Percentiles rank a stretch among this genome's conserved stretches.
These are phyloP conservation scores for Drosophila emarginata DNA, from an alignment of 2,888 invertebrate species.

Conservation along the genomic window DNA sequence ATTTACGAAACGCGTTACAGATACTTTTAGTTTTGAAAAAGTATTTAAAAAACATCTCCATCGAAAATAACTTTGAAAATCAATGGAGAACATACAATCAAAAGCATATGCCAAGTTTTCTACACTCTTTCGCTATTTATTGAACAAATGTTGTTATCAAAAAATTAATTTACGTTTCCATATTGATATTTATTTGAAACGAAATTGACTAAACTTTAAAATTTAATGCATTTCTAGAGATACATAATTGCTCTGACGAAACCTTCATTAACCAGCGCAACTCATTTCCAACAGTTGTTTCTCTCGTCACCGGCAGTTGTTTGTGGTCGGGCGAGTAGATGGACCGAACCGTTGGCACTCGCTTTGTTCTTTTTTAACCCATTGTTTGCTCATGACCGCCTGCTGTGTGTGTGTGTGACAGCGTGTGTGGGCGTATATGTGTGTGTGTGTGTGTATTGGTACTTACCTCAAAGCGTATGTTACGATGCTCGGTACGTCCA, in stretches of 20 bases:
- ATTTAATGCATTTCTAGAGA: background rate
- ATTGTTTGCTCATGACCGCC: slow-evolving; percentile 33
- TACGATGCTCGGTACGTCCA: slow-evolving; percentile 93
- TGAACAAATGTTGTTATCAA: no score
- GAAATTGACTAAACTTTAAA: background rate
- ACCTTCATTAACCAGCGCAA: background rate
- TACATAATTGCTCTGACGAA: background rate
- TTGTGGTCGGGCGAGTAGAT: slow-evolving; percentile 18
- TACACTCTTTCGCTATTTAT: no score
- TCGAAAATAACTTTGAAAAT: no score
- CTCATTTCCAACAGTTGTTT: background rate
- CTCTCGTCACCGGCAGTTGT: slow-evolving; percentile 8
- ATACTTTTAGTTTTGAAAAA: no score
- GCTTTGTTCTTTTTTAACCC: slow-evolving; percentile 36
- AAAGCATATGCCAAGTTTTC: no score
- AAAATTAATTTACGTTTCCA: no score
- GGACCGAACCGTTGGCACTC: slow-evolving; percentile 10
- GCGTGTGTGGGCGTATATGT: slow-evolving; percentile 1
- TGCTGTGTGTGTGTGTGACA: slow-evolving; percentile 35
- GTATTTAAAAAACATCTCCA: no score
- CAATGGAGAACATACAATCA: no score
- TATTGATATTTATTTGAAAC: no score
- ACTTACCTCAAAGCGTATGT: slow-evolving; percentile 96
- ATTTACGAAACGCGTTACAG: no score
- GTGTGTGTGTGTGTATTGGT: slow-evolving; percentile 5